Evolutionary conservation across 35 echinoderm and acorn worm species (phyloP).

Genomic region (Holothuria glaberrima): DNA sequence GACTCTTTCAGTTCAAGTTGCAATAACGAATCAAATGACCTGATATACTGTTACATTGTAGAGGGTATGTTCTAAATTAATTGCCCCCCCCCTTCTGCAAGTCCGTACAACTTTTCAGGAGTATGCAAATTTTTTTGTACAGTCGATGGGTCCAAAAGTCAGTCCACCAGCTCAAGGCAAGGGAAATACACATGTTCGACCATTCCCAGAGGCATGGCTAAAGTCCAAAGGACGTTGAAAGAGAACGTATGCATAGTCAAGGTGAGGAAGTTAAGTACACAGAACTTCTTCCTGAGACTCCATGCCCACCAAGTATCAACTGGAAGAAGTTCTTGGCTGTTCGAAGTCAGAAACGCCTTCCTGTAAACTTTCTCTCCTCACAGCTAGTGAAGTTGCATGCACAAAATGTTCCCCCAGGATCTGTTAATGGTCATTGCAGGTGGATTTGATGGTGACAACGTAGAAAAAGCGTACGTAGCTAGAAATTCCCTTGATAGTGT

Average conservation of each 20-base stretch:
- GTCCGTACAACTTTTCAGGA: conserved; percentile 22
- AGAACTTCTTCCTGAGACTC: conserved; percentile 2
- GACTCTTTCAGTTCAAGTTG: not conserved
- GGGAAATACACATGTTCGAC: conserved; percentile 49
- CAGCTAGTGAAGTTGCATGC: not conserved
- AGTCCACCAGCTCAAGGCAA: conserved; percentile 14
- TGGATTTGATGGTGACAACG: conserved; percentile 55
- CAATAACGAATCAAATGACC: not conserved
- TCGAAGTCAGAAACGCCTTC: conserved; percentile 38
- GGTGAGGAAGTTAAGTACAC: conserved; percentile 1
- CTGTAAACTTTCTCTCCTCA: conserved; percentile 37
- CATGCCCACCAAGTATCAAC: not conserved
- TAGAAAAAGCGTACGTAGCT: not conserved
- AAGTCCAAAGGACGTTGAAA: conserved; percentile 46
- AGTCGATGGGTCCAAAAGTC: conserved; percentile 42
- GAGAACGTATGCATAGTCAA: not conserved
- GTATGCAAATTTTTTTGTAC: conserved; percentile 45
- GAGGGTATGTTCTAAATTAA: conserved; percentile 51
- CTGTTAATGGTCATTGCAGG: not conserved
- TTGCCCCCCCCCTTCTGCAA: not conserved
- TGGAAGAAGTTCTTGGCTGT: conserved; percentile 42
- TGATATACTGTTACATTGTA: conserved; percentile 26
- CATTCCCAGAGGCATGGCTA: conserved; percentile 47
- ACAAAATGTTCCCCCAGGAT: not conserved
- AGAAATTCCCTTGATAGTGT: not conserved